Evolutionary conservation across 2,113 vertebrate genomes (phyloP).

Genomic region (Calyptommatus sinebrachiatus): DNA sequence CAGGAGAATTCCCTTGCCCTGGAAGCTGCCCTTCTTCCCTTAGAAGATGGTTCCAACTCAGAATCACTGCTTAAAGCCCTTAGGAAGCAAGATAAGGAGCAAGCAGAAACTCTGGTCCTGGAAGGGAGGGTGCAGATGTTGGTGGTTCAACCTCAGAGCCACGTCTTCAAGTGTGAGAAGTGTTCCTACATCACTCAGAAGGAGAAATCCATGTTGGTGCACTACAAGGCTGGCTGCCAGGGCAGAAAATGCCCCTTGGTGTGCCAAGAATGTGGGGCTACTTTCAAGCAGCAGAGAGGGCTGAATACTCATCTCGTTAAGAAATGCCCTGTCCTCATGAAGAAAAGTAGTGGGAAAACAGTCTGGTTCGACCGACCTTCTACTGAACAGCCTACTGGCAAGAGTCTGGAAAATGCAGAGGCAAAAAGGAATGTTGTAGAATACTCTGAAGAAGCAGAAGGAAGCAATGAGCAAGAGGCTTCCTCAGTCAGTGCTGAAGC

Average conservation of each 20-base stretch:
- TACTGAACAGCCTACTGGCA: background rate
- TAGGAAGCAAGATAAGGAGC: constrained; percentile 87
- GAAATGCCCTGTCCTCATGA: constrained; percentile 77
- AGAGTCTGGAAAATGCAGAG: background rate
- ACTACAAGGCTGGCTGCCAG: constrained; percentile 76
- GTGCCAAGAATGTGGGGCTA: constrained; percentile 79
- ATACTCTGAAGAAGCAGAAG: background rate
- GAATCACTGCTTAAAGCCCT: constrained; percentile 77
- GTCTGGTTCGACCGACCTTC: constrained; percentile 16
- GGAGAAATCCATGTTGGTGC: constrained; percentile 76
- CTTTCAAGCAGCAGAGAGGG: constrained; percentile 87
- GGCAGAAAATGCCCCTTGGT: constrained; percentile 66
- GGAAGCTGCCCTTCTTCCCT: background rate
- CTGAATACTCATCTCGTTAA: constrained; percentile 83
- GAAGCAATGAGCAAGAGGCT: background rate
- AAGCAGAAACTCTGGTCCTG: constrained; percentile 84
- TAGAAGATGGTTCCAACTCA: constrained; percentile 27
- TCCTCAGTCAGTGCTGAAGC: background rate
- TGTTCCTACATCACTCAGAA: constrained; percentile 82
- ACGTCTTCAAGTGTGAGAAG: constrained; percentile 76
- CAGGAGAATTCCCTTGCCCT: background rate
- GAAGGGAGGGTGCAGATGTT: constrained; percentile 93
- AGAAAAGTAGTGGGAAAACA: constrained; percentile 56
- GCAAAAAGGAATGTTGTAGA: background rate
- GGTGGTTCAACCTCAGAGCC: constrained; percentile 77